phyloP scores from a whole-genome alignment of 2,113 vertebrate genomes.

The Oenanthe melanoleuca region DNA sequence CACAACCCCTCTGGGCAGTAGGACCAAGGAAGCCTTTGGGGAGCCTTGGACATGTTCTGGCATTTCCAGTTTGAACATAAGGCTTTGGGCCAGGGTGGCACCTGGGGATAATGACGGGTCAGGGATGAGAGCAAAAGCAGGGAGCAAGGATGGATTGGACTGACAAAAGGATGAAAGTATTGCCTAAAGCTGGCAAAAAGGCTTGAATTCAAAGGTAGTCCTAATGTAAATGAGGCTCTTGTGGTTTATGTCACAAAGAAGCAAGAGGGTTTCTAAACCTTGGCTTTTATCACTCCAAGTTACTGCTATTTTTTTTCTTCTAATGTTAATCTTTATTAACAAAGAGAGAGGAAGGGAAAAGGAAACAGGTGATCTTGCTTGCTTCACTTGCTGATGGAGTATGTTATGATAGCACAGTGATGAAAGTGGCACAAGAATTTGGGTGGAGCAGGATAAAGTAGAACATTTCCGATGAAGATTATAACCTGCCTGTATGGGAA shows the following conservation, averaged over 20 bases:
- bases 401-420: background rate
- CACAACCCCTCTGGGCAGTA: fast-evolving
- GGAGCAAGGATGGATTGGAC: background rate
- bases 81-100: background rate
- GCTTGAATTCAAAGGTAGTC: background rate
- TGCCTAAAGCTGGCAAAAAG: background rate
- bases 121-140: background rate
- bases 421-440: background rate
- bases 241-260: background rate
- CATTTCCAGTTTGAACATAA: too few relatives aligned
- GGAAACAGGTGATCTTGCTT: background rate
- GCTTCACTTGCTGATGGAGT: background rate
- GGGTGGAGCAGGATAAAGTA: background rate
- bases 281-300: background rate
- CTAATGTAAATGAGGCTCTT: background rate
- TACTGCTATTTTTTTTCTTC: background rate
- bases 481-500: background rate
- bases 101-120: background rate
- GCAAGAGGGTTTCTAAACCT: background rate
- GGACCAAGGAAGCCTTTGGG: too few relatives aligned
- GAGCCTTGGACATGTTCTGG: fast-evolving
- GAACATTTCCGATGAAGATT: background rate
- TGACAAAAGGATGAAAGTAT: background rate
- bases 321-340: background rate
- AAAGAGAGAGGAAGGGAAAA: background rate